phyloP scores from a whole-genome alignment of 2,113 vertebrate species.

The Engraulis encrasicolus region DNA sequence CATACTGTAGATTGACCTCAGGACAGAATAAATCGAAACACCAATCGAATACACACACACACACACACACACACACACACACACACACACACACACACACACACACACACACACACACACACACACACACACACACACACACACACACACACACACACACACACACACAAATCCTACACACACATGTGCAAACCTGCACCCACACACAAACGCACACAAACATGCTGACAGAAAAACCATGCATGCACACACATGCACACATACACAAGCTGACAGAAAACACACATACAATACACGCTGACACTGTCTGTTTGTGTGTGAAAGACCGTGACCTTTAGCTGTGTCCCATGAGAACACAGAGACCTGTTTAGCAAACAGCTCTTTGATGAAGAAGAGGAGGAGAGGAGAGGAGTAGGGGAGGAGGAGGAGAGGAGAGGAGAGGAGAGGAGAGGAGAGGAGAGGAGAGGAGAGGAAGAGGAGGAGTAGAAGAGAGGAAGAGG shows the following conservation, averaged over 20 bases:
- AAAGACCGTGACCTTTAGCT: not conserved
- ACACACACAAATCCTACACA: no score
- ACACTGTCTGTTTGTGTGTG: not conserved
- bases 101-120: not conserved
- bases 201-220: not conserved
- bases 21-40: not conserved
- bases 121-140: no score
- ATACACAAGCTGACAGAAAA: no score
- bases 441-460: no score
- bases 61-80: not conserved
- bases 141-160: no score
- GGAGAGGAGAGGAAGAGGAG: no score
- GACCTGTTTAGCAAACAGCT: not conserved
- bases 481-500: no score
- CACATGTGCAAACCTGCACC: no score
- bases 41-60: not conserved
- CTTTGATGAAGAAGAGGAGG: not conserved
- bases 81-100: no score
- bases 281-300: not conserved
- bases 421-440: not conserved
- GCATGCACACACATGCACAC: not conserved
- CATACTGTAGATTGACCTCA: not conserved
- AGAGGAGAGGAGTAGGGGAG: not conserved
- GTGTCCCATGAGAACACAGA: not conserved
- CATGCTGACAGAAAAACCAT: no score